Base-by-base conservation (phyloP, 2,113 vertebrate genomes). In the Apteryx mantelli region DNA sequence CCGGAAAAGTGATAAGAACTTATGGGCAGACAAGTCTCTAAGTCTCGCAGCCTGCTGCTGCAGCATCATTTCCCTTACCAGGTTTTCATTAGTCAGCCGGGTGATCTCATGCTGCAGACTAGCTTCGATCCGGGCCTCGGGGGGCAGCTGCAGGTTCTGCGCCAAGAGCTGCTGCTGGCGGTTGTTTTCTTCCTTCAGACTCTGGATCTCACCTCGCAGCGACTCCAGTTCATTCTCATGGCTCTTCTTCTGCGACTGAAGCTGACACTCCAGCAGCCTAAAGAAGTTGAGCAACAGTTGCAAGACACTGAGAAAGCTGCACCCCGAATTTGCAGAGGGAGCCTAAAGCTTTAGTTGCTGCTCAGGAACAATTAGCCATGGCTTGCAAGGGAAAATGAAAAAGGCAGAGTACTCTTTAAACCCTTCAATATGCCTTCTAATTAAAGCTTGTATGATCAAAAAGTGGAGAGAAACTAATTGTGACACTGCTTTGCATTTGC, bases 91-190 rank as follows among this genome's bases (percentile, higher is more conserved):
- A 65, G 99, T 99, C 75, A 99, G 98, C 13, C 99, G 98, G 19
- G 99, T 99, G 98, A 99, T 99, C 97, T 99, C 99, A 1, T 99
- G 99, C 95, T 99, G 99, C 73, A 99, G 98, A 68, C 99, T 99
- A 97, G 99, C 99, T 92, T 99, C 99, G 3, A 99, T 99, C 46
- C 99, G 99, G 3, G 99, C 99, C 96, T 99, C 99, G 0, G 99
- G 99, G 11, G 99, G 99, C 94, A 99, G 98, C 98, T 99, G 99
- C 73, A 99, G 98, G 89, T 99, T 99, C 97, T 99, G 99, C 1
- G 99, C 99, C 89, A 99, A 95, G 9, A 99, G 98, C 98, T 99
- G 99, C 98, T 99, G 99, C 98, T 99, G 99, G 21, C 99, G 98
- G 42, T 99, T 99, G 96, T 99, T 99, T 61, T 99, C 99, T 68